A percentile compares a stretch with the other conserved stretches of the same genome.
Evolutionary conservation across 2,113 vertebrate species (phyloP).

Genomic region (Pleuronectes platessa): DNA sequence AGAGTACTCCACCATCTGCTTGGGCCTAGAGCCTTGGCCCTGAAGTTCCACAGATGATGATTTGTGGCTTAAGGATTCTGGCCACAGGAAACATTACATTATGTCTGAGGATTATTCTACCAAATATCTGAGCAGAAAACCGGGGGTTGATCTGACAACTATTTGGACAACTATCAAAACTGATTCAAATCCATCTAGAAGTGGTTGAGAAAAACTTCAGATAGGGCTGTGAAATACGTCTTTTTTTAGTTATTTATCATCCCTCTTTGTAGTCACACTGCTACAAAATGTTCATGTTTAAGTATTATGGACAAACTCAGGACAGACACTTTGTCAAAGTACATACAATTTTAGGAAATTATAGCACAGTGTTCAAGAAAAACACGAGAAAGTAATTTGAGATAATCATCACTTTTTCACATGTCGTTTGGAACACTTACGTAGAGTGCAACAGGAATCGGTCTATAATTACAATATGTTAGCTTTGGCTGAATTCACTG

Average conservation of each 20-base stretch:
- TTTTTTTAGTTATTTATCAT: background rate
- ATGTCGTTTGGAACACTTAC: constrained; percentile 13
- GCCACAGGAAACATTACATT: constrained; percentile 7
- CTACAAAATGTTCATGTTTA: background rate
- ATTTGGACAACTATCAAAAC: background rate
- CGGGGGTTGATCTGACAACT: too few relatives aligned
- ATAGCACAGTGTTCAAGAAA: constrained; percentile 17
- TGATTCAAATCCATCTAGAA: background rate
- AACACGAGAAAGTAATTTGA: background rate
- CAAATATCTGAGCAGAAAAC: background rate
- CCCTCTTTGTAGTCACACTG: background rate
- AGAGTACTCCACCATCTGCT: constrained; percentile 63
- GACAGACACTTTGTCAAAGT: background rate
- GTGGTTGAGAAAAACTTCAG: background rate
- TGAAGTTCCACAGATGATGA: background rate
- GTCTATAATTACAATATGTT: constrained; percentile 7
- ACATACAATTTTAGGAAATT: background rate
- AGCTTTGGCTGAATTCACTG: constrained; percentile 1
- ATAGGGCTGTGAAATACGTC: too few relatives aligned
- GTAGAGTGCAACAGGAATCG: background rate
- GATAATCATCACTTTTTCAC: constrained; percentile 18
- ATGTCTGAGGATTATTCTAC: background rate
- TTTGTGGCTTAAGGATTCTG: constrained; percentile 25
- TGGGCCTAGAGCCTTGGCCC: constrained; percentile 42
- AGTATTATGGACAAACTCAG: background rate